phyloP scores from a whole-genome alignment of 92 coral and sea anemone genomes.

The Paramuricea clavata region DNA sequence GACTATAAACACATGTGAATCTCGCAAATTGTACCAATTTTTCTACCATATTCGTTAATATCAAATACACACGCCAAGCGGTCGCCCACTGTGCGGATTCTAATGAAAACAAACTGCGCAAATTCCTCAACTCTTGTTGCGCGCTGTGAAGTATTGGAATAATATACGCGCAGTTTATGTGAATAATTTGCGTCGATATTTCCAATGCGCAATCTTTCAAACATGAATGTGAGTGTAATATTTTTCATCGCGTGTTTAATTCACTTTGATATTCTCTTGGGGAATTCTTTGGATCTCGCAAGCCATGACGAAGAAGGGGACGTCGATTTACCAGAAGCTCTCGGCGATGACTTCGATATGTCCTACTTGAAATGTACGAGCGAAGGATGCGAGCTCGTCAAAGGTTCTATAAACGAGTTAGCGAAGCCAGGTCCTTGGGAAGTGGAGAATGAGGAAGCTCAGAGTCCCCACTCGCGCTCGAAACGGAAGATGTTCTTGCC shows the following conservation, averaged over 20 bases:
- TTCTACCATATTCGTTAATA: slow-evolving; percentile 4
- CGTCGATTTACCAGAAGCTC: background rate
- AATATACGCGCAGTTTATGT: background rate
- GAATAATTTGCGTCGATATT: background rate
- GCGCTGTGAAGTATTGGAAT: background rate
- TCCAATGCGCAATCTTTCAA: background rate
- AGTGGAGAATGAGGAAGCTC: background rate
- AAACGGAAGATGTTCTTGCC: slow-evolving; percentile 24
- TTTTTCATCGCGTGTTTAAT: background rate
- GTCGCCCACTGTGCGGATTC: slow-evolving; percentile 6
- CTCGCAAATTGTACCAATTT: background rate
- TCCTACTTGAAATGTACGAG: slow-evolving; percentile 11
- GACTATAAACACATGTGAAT: background rate
- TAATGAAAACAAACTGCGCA: slow-evolving; percentile 23
- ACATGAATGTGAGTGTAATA: background rate
- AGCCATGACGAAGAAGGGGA: background rate
- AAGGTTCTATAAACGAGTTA: background rate
- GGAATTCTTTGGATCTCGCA: background rate
- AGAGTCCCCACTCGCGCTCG: background rate
- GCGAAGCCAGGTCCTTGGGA: slow-evolving; percentile 10
- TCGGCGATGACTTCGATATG: background rate
- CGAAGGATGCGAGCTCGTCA: slow-evolving; percentile 8
- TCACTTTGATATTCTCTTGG: background rate
- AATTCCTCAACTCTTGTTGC: background rate
- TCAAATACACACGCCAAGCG: background rate